phyloP scores from a whole-genome alignment of 2,888 invertebrate genomes.

The Nasonovia ribisnigri region DNA sequence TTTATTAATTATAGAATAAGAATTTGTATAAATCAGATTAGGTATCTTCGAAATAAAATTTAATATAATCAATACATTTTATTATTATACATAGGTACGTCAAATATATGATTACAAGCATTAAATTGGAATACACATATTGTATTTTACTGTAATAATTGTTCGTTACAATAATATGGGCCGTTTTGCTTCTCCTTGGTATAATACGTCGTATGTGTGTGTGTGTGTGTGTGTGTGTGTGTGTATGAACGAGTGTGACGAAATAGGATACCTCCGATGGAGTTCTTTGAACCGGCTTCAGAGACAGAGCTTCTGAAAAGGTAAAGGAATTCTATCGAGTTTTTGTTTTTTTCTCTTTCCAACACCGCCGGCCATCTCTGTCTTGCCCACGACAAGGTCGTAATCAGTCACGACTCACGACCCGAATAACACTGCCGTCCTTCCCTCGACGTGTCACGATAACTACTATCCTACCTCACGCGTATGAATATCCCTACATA shows the following conservation, averaged over 20 bases:
- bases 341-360: constrained; percentile 49
- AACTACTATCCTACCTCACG: background rate
- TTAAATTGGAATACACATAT: background rate
- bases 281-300: constrained; percentile 63
- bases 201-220: too few relatives aligned
- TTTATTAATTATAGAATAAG: background rate
- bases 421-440: constrained; percentile 24
- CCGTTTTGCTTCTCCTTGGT: background rate
- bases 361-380: background rate
- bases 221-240: background rate
- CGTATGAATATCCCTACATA: background rate
- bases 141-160: background rate
- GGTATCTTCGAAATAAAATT: background rate
- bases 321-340: constrained; percentile 56
- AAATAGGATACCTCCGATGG: constrained; percentile 13
- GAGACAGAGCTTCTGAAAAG: constrained; percentile 54
- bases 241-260: background rate
- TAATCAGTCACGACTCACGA: constrained; percentile 62
- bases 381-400: constrained; percentile 48
- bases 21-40: background rate
- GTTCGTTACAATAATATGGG: background rate
- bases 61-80: background rate
- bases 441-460: constrained; percentile 50
- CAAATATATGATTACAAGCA: background rate
- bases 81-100: background rate